Evolutionary conservation across 1,140 invertebrate genomes (phyloP), one percentile per base, ranked within the genome.

Genomic region (Marisa cornuarietis): DNA sequence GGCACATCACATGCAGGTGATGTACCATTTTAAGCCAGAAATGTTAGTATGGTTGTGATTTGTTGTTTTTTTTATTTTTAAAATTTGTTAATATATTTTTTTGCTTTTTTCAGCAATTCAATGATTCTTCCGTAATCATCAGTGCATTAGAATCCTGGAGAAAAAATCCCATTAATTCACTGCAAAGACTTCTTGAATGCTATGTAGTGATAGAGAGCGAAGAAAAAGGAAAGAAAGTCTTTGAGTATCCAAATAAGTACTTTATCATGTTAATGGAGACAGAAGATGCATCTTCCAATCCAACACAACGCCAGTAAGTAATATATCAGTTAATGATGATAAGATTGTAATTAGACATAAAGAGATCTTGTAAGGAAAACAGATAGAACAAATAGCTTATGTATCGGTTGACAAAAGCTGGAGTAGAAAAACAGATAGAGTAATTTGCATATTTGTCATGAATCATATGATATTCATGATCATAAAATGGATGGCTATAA

Each of bases 91-190:
- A 42, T 42, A 42, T 42, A 42, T 2, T 58, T 8, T 14, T 58
- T 18, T 58, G 8, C 16, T 11, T 58, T 11, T 58, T 58, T 11
- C 54, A 96, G 92, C 96, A 97, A 92, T 90, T 99, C 79, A 95
- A 96, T 86, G 98, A 99, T 86, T 99, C 97, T 80, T 95, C 96
- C 61, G 95, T 98, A 90, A 99, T 99, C 69, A 94, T 99, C 86
- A 99, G 97, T 52, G 91, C 95, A 6, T 86, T 99, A 49, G 93
- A 94, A 66, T 96, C 96, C 8, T 95, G 94, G 86, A 87, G 99
- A 4, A 85, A 93, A 78, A 94, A 97, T 84, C 92, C 91, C 76
- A 90, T 91, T 18, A 88, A 93, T 62, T 92, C 84, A 91, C 88
- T 99, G 16, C 88, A 92, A 13, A 93, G 96, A n/a, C 90, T 98